These are phyloP conservation scores for Eilema sororculum DNA, from an alignment of 2,888 invertebrate genomes.

Conservation along the genomic window DNA sequence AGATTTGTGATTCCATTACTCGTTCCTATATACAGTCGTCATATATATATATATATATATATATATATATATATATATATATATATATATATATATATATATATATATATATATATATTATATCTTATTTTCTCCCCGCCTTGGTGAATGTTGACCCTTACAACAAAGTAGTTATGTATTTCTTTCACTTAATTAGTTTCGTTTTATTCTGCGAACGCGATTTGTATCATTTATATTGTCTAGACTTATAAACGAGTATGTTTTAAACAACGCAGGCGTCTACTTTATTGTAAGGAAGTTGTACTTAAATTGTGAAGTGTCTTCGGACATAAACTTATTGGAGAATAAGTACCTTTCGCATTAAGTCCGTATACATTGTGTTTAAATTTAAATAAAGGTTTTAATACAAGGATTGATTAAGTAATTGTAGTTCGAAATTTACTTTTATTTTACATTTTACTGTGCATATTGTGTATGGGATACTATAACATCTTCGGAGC, in stretches of 20 bases:
- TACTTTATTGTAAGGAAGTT: constrained; percentile 1
- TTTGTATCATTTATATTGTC: constrained; percentile 23
- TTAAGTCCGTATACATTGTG: background rate
- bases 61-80: too few relatives aligned
- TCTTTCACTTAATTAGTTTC: constrained; percentile 44
- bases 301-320: constrained; percentile 1
- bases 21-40: too few relatives aligned
- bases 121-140: background rate
- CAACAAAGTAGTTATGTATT: constrained; percentile 30
- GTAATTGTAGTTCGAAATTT: constrained; percentile 1
- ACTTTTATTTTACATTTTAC: background rate
- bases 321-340: background rate
- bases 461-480: too few relatives aligned
- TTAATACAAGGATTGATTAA: background rate
- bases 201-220: constrained; percentile 25
- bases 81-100: too few relatives aligned
- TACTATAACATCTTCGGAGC: too few relatives aligned
- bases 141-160: constrained; percentile 6
- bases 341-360: background rate
- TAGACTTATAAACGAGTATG: constrained; percentile 17
- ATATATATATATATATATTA: too few relatives aligned
- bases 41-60: too few relatives aligned
- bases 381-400: constrained; percentile 5
- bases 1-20: too few relatives aligned
- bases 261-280: constrained; percentile 10